Evolutionary conservation across 37 sponge, comb jelly and placozoan species (phyloP), one percentile per base, ranked within the genome.

Genomic region (Agelas oroides): DNA sequence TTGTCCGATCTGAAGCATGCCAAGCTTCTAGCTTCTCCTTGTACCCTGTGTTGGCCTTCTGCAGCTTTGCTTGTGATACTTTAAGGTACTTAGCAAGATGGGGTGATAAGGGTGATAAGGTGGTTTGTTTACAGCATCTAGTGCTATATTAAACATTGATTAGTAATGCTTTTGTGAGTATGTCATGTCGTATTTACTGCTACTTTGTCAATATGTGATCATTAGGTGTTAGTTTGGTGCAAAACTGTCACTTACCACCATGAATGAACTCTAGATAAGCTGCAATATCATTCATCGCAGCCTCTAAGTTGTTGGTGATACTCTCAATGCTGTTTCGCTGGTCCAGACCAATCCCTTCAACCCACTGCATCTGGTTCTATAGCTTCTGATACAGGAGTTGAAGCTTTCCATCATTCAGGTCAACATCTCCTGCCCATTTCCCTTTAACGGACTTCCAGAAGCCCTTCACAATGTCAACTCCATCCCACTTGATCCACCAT

Each of bases 341-440:
- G 1, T 17, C 14, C 11, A 56, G 25, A 37, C 84, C 74, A 18
- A 83, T 6, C 20, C 8, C 28, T 38, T 17, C 65, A 17, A 60
- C 21, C 24, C 17, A 38, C 20, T 83, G 17, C 24, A 38, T 6
- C 5, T 53, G 73, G 2, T 83, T 5, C 1, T 39, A 5, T 8
- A 39, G 61, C 46, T 71, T 15, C 16, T 72, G 20, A 19, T 32
- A 73, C 28, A 62, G 28, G 1, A 11, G n/a, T 61, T 83, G 62
- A 6, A 83, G 64, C 17, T 21, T 34, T 1, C 66, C 53, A 36
- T 83, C 75, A 73, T 73, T 83, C 32, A 83, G 54, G 65, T 83
- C 74, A 21, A 58, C 65, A 73, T 83, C 84, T 65, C 75, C 84
- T 27, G 65, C n/a, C 84, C 84, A 83, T 60, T 40, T 34, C 2